A percentile compares a stretch with the other conserved stretches of the same genome.
Conservation (phyloP, 2,113 vertebrate genomes). For the Athene cunicularia region DNA sequence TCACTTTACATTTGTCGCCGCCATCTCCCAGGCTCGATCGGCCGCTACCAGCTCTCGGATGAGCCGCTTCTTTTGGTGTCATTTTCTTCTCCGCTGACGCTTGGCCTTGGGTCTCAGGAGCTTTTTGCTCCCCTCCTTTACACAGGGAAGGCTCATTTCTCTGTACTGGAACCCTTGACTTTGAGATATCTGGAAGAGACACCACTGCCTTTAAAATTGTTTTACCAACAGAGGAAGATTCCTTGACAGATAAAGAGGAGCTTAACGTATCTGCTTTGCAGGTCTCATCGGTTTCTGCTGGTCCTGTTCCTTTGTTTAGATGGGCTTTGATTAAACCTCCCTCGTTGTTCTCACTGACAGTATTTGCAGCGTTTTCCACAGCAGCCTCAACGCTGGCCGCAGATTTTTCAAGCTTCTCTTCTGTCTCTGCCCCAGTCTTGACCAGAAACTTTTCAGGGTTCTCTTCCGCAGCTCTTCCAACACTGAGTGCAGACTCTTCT, state of each 20-base stretch:
- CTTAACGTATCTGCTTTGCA: neutral
- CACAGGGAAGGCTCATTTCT: neutral
- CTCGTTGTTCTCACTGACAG: neutral
- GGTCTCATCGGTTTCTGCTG: neutral
- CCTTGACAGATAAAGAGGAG: neutral
- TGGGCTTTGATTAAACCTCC: neutral
- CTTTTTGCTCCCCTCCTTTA: slow-evolving; percentile 60
- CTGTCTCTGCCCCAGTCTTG: neutral
- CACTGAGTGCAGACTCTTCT: neutral
- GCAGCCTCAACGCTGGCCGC: neutral
- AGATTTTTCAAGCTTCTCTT: neutral
- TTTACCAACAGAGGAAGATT: neutral
- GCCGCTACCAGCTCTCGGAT: neutral
- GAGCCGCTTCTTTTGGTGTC: neutral
- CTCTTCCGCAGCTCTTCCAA: neutral
- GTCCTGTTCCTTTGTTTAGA: slow-evolving; percentile 19
- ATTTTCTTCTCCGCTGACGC: slow-evolving; percentile 43
- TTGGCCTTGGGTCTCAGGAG: slow-evolving; percentile 2
- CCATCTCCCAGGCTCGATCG: slow-evolving; percentile 23
- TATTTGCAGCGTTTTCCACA: neutral
- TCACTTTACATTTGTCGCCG: slow-evolving; percentile 26
- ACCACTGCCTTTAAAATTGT: slow-evolving; percentile 4
- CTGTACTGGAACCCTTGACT: neutral
- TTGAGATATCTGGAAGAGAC: slow-evolving; percentile 41
- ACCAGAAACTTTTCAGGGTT: neutral